Evolutionary conservation across 2,888 invertebrate genomes (phyloP), one percentile per base, ranked within the genome.

Genomic region (Caenorhabditis japonica): DNA sequence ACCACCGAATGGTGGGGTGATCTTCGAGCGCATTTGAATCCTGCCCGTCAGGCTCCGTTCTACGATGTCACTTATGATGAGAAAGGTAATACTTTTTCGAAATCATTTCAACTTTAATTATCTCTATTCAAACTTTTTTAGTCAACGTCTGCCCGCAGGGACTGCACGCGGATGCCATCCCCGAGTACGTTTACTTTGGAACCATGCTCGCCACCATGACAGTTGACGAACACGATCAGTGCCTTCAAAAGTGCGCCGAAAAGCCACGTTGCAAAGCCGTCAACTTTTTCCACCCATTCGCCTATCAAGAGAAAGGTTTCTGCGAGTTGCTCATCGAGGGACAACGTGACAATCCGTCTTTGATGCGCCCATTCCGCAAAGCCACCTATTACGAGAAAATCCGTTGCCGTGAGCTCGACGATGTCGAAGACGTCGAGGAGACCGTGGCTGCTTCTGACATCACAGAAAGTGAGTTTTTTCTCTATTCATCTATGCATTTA

Each of bases 1-100:
- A 86, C 86, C 27, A 86, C 86, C 13, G 86, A 86, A 64, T 86
- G 86, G 86, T 86, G 85, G 79, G 86, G 86, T 25, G 86, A 86
- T 58, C 75, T 83, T 7, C 58, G 86, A n/a, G 86, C 86, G 12
- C 83, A 85, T 64, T 64, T 86, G 36, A 84, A 87, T 72, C 86
- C 86, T 19, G 73, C 82, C 5, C 71, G 78, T 53, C 69, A 71
- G 4, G 82, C 82, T 0, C 83, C 84, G 15, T 86, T 87, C 66
- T 85, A 87, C 70, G 87, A 86, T 72, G 82, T 87, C 36, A 82
- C 81, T 15, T 85, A 87, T 71, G 87, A 87, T 70, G 87, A 87
- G 49, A 76, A 81, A 53, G 84, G 86, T 86, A 47, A 43, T 76
- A 53, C n/a, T 33, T 43, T 46, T 25, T 2, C 15, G 15, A 13